Conservation (phyloP, 2,888 invertebrate species). For the Drosophila borborema region DNA sequence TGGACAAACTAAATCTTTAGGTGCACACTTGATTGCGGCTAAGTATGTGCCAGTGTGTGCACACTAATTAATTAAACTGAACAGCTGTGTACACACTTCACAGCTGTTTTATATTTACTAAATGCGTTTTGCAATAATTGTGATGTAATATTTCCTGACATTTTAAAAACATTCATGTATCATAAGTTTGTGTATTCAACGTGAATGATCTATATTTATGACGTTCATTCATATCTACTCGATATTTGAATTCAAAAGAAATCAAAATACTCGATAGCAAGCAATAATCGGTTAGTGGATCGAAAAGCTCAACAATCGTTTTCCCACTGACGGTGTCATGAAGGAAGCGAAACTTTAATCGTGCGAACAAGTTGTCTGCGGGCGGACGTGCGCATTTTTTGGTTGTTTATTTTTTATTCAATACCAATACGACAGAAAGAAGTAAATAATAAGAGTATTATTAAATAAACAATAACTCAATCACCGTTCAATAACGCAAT, state of each 20-base stretch:
- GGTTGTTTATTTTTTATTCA: constrained; percentile 27
- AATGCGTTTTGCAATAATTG: constrained; percentile 10
- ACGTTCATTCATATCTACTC: neutral
- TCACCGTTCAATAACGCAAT: constrained; percentile 27
- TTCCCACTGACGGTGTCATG: constrained; percentile 1
- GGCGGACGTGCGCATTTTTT: constrained; percentile 63
- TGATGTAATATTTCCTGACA: neutral
- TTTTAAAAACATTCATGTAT: neutral
- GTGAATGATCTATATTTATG: neutral
- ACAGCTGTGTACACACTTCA: constrained; percentile 34
- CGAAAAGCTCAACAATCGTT: constrained; percentile 26
- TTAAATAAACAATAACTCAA: constrained; percentile 45
- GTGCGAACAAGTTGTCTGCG: constrained; percentile 74
- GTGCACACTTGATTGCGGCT: constrained; percentile 29
- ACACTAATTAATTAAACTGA: constrained; percentile 28
- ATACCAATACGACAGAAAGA: constrained; percentile 43
- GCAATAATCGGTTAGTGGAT: constrained; percentile 22
- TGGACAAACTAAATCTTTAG: neutral
- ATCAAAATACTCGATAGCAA: constrained; percentile 30
- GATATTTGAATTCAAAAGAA: neutral
- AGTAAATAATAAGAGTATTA: constrained; percentile 50
- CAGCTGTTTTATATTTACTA: constrained; percentile 41
- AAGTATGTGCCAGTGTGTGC: constrained; percentile 20
- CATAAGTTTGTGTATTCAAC: neutral
- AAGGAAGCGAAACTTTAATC: constrained; percentile 43